Conservation (phyloP, 1,140 invertebrate species). For the Trichogramma pretiosum region DNA sequence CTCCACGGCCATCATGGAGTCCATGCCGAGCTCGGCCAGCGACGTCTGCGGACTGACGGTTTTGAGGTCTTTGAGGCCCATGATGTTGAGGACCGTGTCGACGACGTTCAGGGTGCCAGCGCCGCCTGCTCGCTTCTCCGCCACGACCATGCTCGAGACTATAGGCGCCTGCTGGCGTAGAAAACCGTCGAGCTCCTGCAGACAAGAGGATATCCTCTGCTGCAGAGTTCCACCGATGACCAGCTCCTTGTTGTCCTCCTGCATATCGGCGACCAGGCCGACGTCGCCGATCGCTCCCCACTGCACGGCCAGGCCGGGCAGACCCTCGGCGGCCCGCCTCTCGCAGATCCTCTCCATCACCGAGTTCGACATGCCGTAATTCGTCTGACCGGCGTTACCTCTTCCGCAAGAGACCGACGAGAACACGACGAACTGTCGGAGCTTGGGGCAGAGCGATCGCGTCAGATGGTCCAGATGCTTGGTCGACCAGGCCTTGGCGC, state of each 20-base stretch:
- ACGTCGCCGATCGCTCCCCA: conserved; percentile 55
- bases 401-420: conserved; percentile 68
- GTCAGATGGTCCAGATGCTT: conserved; percentile 44
- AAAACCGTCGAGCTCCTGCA: conserved; percentile 47
- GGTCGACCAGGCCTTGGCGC: conserved; percentile 46
- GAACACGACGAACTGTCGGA: conserved; percentile 57
- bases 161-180: conserved; percentile 50
- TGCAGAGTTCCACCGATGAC: conserved; percentile 55
- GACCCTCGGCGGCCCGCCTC: conserved; percentile 38
- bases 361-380: conserved; percentile 61
- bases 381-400: conserved; percentile 70
- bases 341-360: conserved; percentile 54
- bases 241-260: conserved; percentile 55
- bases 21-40: conserved; percentile 69
- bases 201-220: conserved; percentile 58
- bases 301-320: conserved; percentile 51
- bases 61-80: conserved; percentile 46
- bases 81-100: conserved; percentile 43
- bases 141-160: conserved; percentile 56
- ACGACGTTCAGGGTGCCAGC: conserved; percentile 34
- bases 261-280: conserved; percentile 52
- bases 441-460: conserved; percentile 44
- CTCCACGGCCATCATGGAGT: conserved; percentile 75
- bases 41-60: conserved; percentile 53
- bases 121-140: conserved; percentile 44